Percentiles rank a stretch among this genome's conserved stretches.
Conservation (phyloP, 2,113 vertebrate genomes). For the Dissostichus mawsoni region DNA sequence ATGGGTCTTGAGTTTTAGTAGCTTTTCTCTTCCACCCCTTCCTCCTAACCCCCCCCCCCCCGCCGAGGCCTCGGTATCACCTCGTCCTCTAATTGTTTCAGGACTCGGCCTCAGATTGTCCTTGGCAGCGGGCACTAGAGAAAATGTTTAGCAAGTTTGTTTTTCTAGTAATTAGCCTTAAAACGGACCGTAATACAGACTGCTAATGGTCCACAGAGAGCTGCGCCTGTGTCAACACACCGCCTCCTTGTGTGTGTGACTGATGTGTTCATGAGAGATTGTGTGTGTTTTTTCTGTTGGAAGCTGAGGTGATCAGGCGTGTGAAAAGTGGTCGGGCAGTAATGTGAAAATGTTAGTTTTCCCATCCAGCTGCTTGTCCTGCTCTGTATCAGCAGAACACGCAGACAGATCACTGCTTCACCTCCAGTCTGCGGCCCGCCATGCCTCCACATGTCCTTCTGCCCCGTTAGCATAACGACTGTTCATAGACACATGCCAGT, state of each 20-base stretch:
- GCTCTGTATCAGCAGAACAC: conserved; percentile 47
- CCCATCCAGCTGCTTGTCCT: conserved; percentile 53
- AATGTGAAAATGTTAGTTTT: conserved; percentile 62
- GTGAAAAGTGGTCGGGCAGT: conserved; percentile 24
- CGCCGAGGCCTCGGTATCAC: conserved; percentile 51
- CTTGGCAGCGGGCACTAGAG: conserved; percentile 60
- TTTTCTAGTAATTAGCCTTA: conserved; percentile 75
- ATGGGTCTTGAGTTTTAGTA: conserved; percentile 13
- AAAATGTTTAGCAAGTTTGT: conserved; percentile 77
- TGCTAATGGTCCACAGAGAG: conserved; percentile 68
- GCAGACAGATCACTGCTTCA: conserved; percentile 11
- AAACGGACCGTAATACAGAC: conserved; percentile 67
- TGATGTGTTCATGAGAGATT: conserved; percentile 53
- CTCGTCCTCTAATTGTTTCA: conserved; percentile 77
- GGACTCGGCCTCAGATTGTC: conserved; percentile 66
- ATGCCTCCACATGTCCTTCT: background rate
- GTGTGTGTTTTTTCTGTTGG: conserved; percentile 40
- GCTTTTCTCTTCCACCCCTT: background rate
- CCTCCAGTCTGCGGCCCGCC: background rate
- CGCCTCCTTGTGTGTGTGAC: background rate
- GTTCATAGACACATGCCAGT: background rate
- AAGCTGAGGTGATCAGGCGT: conserved; percentile 50
- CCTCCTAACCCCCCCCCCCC: background rate
- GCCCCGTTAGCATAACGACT: background rate
- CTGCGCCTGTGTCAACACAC: conserved; percentile 63